Evolutionary conservation across 2,888 invertebrate species (phyloP).

Genomic region (Drosophila leonis): DNA sequence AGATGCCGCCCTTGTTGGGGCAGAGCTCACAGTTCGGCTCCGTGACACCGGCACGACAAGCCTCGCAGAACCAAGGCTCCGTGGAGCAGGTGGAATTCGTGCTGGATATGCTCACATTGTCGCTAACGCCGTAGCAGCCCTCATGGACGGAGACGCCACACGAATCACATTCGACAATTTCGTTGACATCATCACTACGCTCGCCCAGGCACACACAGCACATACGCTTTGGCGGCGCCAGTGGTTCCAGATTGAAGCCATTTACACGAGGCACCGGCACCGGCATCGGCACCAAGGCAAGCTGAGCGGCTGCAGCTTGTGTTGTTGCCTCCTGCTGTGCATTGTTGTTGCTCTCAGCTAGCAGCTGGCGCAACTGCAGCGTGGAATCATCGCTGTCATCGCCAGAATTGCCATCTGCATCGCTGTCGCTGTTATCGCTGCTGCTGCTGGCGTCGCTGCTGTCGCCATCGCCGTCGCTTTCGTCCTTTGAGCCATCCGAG

Average conservation of each 20-base stretch:
- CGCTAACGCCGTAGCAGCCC: constrained; percentile 98
- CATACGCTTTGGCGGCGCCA: constrained; percentile 90
- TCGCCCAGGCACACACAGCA: constrained; percentile 98
- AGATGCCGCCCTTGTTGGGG: constrained; percentile 96
- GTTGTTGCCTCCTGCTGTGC: constrained; percentile 12
- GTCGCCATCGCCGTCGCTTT: constrained; percentile 88
- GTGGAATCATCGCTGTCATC: constrained; percentile 82
- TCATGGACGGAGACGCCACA: constrained; percentile 99
- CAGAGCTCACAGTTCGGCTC: constrained; percentile 98
- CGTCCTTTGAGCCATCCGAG: constrained; percentile 84
- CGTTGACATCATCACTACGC: constrained; percentile 96
- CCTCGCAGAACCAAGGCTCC: constrained; percentile 99
- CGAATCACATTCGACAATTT: constrained; percentile 98
- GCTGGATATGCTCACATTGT: constrained; percentile 95
- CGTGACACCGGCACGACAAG: constrained; percentile 95
- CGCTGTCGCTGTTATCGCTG: constrained; percentile 69
- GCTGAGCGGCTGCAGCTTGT: constrained; percentile 8
- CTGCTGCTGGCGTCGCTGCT: constrained; percentile 78
- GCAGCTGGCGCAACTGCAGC: constrained; percentile 69
- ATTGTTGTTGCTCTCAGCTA: constrained; percentile 67
- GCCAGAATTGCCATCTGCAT: constrained; percentile 64
- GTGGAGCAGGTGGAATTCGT: constrained; percentile 97
- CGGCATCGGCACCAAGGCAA: constrained; percentile 33
- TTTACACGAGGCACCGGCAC: constrained; percentile 42
- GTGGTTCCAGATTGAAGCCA: constrained; percentile 44